phyloP scores from a whole-genome alignment of 1,140 invertebrate species.

The Macrosteles quadrilineatus region DNA sequence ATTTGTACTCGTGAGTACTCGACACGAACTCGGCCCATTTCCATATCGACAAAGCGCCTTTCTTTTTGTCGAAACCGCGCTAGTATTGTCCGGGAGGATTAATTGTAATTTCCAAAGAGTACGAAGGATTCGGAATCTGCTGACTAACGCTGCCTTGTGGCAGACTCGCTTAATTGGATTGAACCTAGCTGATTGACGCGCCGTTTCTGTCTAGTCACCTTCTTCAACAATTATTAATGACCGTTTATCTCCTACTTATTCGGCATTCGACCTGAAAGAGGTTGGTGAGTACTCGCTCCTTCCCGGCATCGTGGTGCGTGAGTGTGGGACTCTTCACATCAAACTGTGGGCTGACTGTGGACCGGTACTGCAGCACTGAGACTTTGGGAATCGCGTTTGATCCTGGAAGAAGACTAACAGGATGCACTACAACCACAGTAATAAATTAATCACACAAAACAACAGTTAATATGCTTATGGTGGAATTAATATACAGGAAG shows the following conservation, averaged over 20 bases:
- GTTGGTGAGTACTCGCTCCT: too few relatives aligned
- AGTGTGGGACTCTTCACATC: too few relatives aligned
- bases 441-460: too few relatives aligned
- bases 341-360: too few relatives aligned
- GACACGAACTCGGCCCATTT: slow-evolving; percentile 21
- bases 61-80: not conserved
- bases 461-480: too few relatives aligned
- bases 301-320: too few relatives aligned
- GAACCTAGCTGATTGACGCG: slow-evolving; percentile 15
- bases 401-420: too few relatives aligned
- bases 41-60: slow-evolving; percentile 21
- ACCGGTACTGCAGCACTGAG: too few relatives aligned
- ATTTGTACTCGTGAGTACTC: not conserved
- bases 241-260: slow-evolving; percentile 28
- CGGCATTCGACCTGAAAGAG: slow-evolving; percentile 11
- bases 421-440: too few relatives aligned
- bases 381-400: too few relatives aligned
- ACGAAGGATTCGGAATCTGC: slow-evolving; percentile 12
- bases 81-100: slow-evolving; percentile 16
- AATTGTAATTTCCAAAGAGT: slow-evolving; percentile 30
- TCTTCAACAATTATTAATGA: slow-evolving; percentile 29
- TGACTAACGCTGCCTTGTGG: slow-evolving; percentile 23
- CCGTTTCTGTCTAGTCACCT: slow-evolving; percentile 24
- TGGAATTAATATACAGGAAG: too few relatives aligned
- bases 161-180: slow-evolving; percentile 18